Percentiles rank a stretch among this genome's conserved stretches.
phyloP scores from a whole-genome alignment of 2,888 invertebrate genomes.

The Bhutanitis thaidina region DNA sequence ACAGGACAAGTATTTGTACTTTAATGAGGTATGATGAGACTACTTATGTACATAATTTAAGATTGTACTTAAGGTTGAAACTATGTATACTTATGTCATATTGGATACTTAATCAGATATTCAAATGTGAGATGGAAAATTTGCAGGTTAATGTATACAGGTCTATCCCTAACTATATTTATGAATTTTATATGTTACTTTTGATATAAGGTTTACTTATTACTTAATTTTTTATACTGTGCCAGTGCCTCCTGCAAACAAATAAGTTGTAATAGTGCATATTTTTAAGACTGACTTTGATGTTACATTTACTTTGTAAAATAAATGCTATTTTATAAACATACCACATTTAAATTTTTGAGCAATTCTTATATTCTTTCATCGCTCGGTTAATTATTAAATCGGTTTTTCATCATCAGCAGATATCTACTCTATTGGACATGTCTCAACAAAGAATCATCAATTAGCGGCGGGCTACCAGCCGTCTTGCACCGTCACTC shows the following conservation, averaged over 20 bases:
- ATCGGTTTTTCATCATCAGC: too few relatives aligned
- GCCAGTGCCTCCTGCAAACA: conserved; percentile 70
- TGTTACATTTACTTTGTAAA: conserved; percentile 59
- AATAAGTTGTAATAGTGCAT: conserved; percentile 56
- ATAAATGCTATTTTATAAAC: conserved; percentile 16
- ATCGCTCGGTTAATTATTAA: too few relatives aligned
- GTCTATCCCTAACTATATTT: conserved; percentile 30
- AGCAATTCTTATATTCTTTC: too few relatives aligned
- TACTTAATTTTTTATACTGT: conserved; percentile 42
- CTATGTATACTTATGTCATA: conserved; percentile 17
- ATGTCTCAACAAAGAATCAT: too few relatives aligned
- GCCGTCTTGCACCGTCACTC: too few relatives aligned
- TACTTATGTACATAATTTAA: conserved; percentile 9
- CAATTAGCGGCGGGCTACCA: too few relatives aligned
- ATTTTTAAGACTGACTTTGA: conserved; percentile 74
- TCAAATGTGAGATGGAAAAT: conserved; percentile 11
- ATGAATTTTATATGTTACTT: conserved; percentile 27
- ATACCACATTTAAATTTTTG: too few relatives aligned
- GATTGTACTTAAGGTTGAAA: conserved; percentile 14
- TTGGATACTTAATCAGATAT: background rate
- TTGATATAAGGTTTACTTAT: conserved; percentile 30
- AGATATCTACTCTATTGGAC: too few relatives aligned
- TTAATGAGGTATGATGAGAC: background rate
- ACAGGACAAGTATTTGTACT: conserved; percentile 13
- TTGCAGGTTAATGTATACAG: conserved; percentile 44